Evolutionary conservation across 2,797 vertebrate species (phyloP).

Genomic region (Knipowitschia caucasica): DNA sequence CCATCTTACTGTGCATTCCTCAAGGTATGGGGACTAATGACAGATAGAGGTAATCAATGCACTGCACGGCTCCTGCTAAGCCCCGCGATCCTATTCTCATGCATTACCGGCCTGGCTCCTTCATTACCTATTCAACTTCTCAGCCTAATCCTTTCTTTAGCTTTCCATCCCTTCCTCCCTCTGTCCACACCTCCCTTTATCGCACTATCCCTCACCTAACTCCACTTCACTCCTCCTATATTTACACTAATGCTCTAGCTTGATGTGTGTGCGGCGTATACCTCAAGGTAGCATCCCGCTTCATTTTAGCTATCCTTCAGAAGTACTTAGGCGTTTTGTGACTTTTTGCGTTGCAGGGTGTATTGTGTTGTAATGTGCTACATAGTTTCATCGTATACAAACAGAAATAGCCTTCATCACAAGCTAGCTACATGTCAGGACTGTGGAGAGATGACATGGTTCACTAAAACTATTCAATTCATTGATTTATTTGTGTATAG

Average conservation of each 20-base stretch:
- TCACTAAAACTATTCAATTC: too few species aligned
- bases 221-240: conserved; percentile 34
- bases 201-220: conserved; percentile 43
- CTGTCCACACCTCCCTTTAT: conserved; percentile 46
- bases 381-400: too few species aligned
- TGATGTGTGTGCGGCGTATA: conserved; percentile 11
- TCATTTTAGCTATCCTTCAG: background rate
- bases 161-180: conserved; percentile 46
- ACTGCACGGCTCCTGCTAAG: conserved; percentile 61
- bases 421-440: too few species aligned
- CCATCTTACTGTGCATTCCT: conserved; percentile 2
- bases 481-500: too few species aligned
- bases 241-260: conserved; percentile 42
- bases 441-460: too few species aligned
- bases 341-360: too few species aligned
- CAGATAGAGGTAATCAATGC: conserved; percentile 66
- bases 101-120: conserved; percentile 60
- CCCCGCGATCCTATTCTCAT: conserved; percentile 62
- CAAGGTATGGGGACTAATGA: conserved; percentile 60
- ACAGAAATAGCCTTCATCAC: too few species aligned
- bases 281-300: background rate
- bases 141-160: conserved; percentile 64
- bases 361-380: too few species aligned
- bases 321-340: background rate
- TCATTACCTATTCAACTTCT: conserved; percentile 65